These are phyloP conservation scores for Porphyrio hochstetteri DNA, from an alignment of 2,113 vertebrate species.

Conservation along the genomic window DNA sequence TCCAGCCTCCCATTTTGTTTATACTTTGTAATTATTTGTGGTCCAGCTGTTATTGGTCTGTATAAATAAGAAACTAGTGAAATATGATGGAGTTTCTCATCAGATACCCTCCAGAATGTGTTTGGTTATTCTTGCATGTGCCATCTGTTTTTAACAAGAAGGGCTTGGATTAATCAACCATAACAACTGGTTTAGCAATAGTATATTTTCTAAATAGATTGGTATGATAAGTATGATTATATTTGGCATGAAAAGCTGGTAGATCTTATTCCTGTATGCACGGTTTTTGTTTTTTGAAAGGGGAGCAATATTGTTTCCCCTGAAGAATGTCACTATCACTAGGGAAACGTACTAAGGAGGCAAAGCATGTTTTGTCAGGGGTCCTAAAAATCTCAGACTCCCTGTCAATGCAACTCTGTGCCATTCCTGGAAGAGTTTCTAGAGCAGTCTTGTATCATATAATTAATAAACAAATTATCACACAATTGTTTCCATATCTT, in stretches of 20 bases:
- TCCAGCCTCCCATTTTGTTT: conserved; percentile 44
- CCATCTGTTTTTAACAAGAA: conserved; percentile 51
- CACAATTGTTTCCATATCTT: background rate
- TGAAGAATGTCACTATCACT: background rate
- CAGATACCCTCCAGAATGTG: background rate
- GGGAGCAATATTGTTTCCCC: background rate
- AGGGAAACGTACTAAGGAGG: background rate
- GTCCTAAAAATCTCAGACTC: background rate
- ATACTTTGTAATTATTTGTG: conserved; percentile 31
- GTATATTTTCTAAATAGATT: conserved; percentile 30
- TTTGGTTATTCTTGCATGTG: conserved; percentile 38
- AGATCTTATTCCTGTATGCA: background rate
- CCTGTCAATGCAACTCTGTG: background rate
- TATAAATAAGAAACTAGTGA: conserved; percentile 36
- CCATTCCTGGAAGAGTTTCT: background rate
- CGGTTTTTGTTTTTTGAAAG: background rate
- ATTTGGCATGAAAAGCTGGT: conserved; percentile 20
- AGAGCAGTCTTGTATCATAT: background rate
- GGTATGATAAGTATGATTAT: conserved; percentile 32
- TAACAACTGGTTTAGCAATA: conserved; percentile 43
- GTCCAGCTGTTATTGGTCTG: conserved; percentile 2
- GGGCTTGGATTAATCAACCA: conserved; percentile 40
- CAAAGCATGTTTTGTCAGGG: background rate
- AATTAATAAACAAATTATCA: background rate
- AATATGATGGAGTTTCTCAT: conserved; percentile 35